Conservation (phyloP, 2,888 invertebrate genomes). For the Beris morrisii region DNA sequence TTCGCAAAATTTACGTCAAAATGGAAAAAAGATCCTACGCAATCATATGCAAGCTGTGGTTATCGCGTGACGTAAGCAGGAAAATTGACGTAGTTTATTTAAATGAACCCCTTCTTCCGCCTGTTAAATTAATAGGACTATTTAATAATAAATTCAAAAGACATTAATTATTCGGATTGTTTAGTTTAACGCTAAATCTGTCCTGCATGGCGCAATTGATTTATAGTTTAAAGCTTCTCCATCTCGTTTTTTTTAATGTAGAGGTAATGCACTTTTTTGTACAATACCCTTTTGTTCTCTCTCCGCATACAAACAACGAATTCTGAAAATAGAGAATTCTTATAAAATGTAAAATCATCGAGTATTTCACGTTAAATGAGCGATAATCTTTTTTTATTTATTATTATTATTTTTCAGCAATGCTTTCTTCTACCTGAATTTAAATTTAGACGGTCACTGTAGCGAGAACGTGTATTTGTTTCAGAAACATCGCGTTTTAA, state of each 20-base stretch:
- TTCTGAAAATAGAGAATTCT: no score
- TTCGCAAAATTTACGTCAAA: no score
- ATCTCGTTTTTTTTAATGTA: not conserved
- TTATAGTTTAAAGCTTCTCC: not conserved
- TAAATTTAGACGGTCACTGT: no score
- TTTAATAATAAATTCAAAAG: slow-evolving; percentile 6
- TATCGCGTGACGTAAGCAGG: not conserved
- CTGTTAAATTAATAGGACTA: slow-evolving; percentile 1
- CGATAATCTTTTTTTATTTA: no score
- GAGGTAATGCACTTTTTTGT: not conserved
- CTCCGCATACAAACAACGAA: no score
- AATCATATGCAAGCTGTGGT: not conserved
- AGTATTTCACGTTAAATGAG: no score
- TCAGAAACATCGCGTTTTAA: slow-evolving; percentile 3
- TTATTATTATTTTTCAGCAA: no score
- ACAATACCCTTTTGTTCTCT: not conserved
- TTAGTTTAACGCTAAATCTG: not conserved
- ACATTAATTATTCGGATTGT: slow-evolving; percentile 28
- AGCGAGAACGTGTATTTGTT: no score
- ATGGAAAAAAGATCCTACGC: slow-evolving; percentile 12
- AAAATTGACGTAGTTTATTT: slow-evolving; percentile 7
- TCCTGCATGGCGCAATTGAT: not conserved
- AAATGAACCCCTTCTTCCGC: not conserved
- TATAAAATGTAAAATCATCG: no score
- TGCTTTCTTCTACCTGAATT: no score